Conservation (phyloP, 2,797 vertebrate species). For the Cryptoprocta ferox region DNA sequence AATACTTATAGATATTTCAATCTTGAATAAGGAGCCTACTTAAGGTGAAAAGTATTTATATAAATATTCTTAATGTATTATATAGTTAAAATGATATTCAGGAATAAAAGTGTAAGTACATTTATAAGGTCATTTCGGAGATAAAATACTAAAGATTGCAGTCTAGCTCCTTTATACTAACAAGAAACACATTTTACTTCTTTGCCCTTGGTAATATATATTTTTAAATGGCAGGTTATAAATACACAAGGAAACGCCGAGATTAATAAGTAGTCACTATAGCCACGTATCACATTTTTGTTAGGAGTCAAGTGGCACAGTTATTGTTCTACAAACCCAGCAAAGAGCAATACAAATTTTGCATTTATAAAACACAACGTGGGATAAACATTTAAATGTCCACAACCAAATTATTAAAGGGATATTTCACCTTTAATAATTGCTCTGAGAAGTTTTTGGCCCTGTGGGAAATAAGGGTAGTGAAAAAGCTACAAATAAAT, state of each 20-base stretch:
- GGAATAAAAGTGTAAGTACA: background rate
- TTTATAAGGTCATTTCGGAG: background rate
- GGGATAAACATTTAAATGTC: background rate
- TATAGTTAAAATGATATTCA: slow-evolving; percentile 23
- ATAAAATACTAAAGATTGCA: slow-evolving; percentile 19
- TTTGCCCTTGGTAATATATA: background rate
- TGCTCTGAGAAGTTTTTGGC: background rate
- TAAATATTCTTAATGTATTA: slow-evolving; percentile 1
- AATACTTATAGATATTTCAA: slow-evolving; percentile 20
- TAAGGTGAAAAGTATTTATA: slow-evolving; percentile 61
- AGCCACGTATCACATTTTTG: background rate
- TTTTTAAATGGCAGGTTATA: background rate
- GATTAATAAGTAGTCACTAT: background rate
- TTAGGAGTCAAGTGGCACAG: background rate
- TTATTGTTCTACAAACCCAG: background rate
- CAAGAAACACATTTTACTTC: background rate
- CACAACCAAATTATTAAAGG: background rate
- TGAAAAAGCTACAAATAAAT: background rate
- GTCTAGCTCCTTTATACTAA: background rate
- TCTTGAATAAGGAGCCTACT: slow-evolving; percentile 49
- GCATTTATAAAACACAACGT: too few relatives aligned
- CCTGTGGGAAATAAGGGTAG: background rate
- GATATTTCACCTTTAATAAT: background rate
- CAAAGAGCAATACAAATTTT: background rate
- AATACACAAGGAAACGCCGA: background rate